Evolutionary conservation across 2,113 vertebrate genomes (phyloP).

Genomic region (Pelecanus crispus): DNA sequence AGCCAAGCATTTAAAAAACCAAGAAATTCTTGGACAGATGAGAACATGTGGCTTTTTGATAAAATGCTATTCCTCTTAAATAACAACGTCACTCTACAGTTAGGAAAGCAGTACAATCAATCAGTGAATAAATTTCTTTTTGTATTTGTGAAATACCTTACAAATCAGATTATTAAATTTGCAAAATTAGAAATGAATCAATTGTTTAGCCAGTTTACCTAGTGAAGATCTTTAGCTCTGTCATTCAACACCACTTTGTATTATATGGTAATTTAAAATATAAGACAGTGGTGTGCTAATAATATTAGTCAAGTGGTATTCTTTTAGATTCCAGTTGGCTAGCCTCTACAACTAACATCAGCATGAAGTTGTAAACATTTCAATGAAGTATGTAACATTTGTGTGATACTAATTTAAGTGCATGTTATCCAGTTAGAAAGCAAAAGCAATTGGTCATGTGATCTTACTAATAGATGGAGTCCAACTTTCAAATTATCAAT

Average conservation of each 20-base stretch:
- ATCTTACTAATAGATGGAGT: not conserved
- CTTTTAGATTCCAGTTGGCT: not conserved
- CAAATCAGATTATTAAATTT: not conserved
- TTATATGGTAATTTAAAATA: not conserved
- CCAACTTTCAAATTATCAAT: not conserved
- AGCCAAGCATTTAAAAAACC: not conserved
- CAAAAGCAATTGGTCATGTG: not conserved
- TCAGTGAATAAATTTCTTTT: not conserved
- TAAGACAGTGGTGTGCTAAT: not conserved
- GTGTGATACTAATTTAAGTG: not conserved
- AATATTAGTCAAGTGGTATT: not conserved
- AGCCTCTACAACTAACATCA: not conserved
- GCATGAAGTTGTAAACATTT: not conserved
- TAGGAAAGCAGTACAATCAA: not conserved
- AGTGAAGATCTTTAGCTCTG: not conserved
- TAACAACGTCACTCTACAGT: not conserved
- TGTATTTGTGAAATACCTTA: not conserved
- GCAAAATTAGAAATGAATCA: not conserved
- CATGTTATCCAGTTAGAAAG: not conserved
- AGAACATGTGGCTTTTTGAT: not conserved
- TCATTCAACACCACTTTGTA: not conserved
- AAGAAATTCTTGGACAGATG: not conserved
- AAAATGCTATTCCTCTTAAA: not conserved
- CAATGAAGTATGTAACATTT: not conserved
- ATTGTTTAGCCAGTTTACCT: not conserved